Percentiles rank a stretch among this genome's conserved stretches.
Conservation (phyloP, 2,113 vertebrate species). For the Amblyornis subalaris region DNA sequence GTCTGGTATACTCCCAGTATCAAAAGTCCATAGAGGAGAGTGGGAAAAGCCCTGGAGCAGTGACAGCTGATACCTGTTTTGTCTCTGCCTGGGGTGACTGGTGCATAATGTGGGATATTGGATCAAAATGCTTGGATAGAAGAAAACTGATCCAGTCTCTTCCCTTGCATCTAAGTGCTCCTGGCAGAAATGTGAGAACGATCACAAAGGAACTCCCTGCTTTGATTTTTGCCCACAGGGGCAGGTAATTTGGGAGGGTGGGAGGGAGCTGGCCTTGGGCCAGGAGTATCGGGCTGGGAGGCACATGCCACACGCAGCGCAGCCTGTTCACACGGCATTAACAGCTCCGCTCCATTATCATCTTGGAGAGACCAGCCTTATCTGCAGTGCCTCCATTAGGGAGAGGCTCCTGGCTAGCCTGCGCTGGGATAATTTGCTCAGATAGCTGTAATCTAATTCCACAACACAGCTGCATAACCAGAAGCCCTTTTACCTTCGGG, state of each 20-base stretch:
- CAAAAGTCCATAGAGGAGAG: not conserved
- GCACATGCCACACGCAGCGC: constrained; percentile 18
- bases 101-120: not conserved
- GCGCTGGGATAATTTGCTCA: constrained; percentile 65
- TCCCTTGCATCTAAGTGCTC: not conserved
- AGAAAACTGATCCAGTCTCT: constrained; percentile 10
- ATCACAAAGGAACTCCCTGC: not conserved
- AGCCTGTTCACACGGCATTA: constrained; percentile 30
- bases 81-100: not conserved
- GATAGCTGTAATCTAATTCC: constrained; percentile 72
- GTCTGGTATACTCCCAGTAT: not conserved
- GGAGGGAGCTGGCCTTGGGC: not conserved
- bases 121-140: constrained; percentile 10
- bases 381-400: constrained; percentile 64
- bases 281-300: not conserved
- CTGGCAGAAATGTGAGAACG: not conserved
- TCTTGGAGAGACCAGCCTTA: constrained; percentile 26
- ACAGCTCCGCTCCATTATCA: constrained; percentile 56
- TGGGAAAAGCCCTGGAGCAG: not conserved
- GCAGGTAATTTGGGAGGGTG: not conserved
- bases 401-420: constrained; percentile 60
- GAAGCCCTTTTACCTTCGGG: constrained; percentile 65
- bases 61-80: not conserved
- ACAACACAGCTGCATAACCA: constrained; percentile 64
- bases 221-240: constrained; percentile 13